Conservation (phyloP, 2,797 vertebrate species). For the Chelidonichthys spinosus region DNA sequence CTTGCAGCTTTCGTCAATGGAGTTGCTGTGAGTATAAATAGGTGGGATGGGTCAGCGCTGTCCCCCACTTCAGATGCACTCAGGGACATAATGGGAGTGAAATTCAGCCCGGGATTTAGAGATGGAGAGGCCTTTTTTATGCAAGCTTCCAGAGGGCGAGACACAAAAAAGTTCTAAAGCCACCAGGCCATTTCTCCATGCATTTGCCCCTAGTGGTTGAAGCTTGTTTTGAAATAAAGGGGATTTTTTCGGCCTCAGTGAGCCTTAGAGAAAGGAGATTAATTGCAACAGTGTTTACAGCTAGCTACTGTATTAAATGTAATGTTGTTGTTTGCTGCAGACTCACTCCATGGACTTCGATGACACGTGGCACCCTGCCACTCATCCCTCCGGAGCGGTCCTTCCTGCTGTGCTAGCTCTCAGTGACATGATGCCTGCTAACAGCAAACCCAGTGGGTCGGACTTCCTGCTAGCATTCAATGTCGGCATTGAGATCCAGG, state of each 20-base stretch:
- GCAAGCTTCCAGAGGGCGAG: neutral
- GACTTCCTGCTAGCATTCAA: slow-evolving; percentile 91
- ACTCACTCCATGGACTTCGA: slow-evolving; percentile 95
- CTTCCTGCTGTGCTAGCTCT: slow-evolving; percentile 90
- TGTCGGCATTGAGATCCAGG: slow-evolving; percentile 91
- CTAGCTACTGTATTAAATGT: slow-evolving; percentile 1
- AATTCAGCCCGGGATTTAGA: neutral
- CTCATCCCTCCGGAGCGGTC: slow-evolving; percentile 91
- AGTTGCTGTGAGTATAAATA: slow-evolving; percentile 86
- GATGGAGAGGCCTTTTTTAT: neutral
- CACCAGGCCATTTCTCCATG: neutral
- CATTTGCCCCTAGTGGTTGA: slow-evolving; percentile 1
- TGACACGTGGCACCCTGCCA: slow-evolving; percentile 93
- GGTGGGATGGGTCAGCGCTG: slow-evolving; percentile 18
- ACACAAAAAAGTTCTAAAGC: no score
- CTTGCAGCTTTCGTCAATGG: slow-evolving; percentile 91
- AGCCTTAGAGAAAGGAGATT: neutral
- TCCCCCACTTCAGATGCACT: neutral
- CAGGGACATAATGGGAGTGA: neutral
- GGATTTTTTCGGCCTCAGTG: neutral
- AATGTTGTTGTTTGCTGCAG: slow-evolving; percentile 64
- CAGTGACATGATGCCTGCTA: slow-evolving; percentile 86
- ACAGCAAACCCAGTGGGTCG: slow-evolving; percentile 84
- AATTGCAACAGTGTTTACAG: slow-evolving; percentile 2
- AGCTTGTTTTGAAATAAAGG: slow-evolving; percentile 4